Evolutionary conservation across 2,888 invertebrate genomes (phyloP).

Genomic region (Hirtodrosophila histrioides): DNA sequence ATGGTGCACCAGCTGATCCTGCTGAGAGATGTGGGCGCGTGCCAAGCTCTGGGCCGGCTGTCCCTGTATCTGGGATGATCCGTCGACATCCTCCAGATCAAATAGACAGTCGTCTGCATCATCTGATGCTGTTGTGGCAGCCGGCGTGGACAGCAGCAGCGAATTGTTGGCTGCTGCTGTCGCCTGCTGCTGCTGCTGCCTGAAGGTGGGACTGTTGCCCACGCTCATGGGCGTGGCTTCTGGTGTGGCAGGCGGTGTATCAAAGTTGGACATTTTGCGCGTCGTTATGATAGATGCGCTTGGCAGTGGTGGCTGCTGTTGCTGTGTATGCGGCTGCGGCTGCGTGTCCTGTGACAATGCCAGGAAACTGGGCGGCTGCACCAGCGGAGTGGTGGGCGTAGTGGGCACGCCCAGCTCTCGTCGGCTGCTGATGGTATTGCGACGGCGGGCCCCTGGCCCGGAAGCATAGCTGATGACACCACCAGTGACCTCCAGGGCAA

Average conservation of each 20-base stretch:
- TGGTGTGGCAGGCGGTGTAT: constrained; percentile 84
- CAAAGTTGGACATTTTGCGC: constrained; percentile 83
- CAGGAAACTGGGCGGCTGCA: constrained; percentile 58
- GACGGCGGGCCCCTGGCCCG: constrained; percentile 58
- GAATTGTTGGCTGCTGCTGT: constrained; percentile 30
- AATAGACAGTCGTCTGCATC: constrained; percentile 90
- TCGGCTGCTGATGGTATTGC: constrained; percentile 77
- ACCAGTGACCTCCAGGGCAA: constrained; percentile 72
- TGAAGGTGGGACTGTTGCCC: constrained; percentile 84
- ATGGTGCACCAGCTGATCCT: constrained; percentile 45
- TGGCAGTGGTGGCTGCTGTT: constrained; percentile 45
- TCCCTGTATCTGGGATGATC: constrained; percentile 21
- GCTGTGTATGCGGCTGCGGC: constrained; percentile 5
- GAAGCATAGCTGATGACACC: constrained; percentile 23
- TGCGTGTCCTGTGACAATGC: constrained; percentile 35
- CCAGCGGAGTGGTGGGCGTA: constrained; percentile 75
- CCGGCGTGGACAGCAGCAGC: constrained; percentile 34
- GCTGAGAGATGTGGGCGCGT: constrained; percentile 34
- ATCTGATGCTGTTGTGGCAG: constrained; percentile 42
- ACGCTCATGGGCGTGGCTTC: constrained; percentile 84
- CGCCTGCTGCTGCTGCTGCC: constrained; percentile 71
- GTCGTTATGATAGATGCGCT: constrained; percentile 51
- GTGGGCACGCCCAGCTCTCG: constrained; percentile 73
- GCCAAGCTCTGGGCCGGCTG: constrained; percentile 23
- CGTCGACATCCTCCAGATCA: constrained; percentile 88